Conservation (phyloP, 2,113 vertebrate genomes). For the Coptodon bakossiorum region DNA sequence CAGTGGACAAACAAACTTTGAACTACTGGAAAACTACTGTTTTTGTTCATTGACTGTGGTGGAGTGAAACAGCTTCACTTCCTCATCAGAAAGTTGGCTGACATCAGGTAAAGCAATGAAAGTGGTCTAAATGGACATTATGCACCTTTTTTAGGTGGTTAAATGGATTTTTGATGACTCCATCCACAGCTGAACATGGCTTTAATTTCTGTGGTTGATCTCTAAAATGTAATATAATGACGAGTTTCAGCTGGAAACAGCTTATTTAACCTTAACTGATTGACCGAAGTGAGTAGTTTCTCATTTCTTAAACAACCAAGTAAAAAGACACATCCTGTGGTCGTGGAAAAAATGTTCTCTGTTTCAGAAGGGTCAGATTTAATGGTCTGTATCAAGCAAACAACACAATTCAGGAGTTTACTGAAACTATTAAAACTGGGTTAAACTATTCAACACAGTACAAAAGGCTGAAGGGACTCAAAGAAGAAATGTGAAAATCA, state of each 20-base stretch:
- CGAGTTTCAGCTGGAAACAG: neutral
- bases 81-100: neutral
- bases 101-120: neutral
- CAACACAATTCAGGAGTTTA: neutral
- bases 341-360: neutral
- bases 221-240: neutral
- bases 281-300: neutral
- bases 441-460: neutral
- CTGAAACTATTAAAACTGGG: neutral
- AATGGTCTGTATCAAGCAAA: neutral
- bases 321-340: neutral
- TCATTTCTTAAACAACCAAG: neutral
- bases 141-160: neutral
- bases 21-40: neutral
- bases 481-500: neutral
- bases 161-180: neutral
- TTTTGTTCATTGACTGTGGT: rapidly evolving
- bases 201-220: neutral
- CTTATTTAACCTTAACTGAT: neutral
- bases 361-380: neutral
- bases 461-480: neutral
- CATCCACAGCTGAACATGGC: neutral
- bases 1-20: neutral
- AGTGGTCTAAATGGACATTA: neutral
- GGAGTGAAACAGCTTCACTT: neutral